A percentile compares a stretch with the other conserved stretches of the same genome.
Evolutionary conservation across 1,140 invertebrate species (phyloP).

Genomic region (Scaptomyza pallida): DNA sequence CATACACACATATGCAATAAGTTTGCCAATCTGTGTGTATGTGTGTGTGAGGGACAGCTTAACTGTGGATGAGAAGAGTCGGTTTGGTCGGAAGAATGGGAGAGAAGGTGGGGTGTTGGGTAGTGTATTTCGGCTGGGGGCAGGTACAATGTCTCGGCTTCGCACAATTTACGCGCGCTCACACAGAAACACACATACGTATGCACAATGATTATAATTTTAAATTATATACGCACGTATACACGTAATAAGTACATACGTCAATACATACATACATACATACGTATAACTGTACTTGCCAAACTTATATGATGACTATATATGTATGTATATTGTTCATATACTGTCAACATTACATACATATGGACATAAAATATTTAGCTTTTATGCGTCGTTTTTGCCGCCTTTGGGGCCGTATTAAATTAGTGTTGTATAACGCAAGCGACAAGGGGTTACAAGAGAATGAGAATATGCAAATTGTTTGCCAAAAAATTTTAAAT

Average conservation of each 20-base stretch:
- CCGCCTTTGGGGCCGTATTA: conserved; percentile 59
- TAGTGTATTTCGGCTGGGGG: conserved; percentile 21
- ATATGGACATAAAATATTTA: conserved; percentile 69
- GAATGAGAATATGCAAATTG: conserved; percentile 29
- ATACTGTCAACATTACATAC: conserved; percentile 41
- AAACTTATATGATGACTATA: conserved; percentile 44
- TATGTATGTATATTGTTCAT: conserved; percentile 24
- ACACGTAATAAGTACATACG: conserved; percentile 35
- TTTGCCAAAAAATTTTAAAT: conserved; percentile 52
- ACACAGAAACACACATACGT: conserved; percentile 43
- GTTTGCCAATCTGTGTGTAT: conserved; percentile 45
- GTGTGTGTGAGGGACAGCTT: conserved; percentile 65
- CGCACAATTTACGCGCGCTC: conserved; percentile 71
- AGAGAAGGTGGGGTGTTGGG: background rate
- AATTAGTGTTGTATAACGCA: conserved; percentile 70
- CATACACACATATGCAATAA: conserved; percentile 59
- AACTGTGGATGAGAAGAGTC: conserved; percentile 13
- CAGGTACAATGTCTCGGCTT: conserved; percentile 74
- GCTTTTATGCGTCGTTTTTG: conserved; percentile 67
- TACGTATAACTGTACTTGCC: conserved; percentile 51
- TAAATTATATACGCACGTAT: conserved; percentile 68
- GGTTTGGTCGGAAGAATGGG: background rate
- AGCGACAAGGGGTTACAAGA: conserved; percentile 22
- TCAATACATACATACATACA: conserved; percentile 23
- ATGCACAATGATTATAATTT: conserved; percentile 81